phyloP scores from a whole-genome alignment of 1,140 invertebrate species.

The Bombus ignitus region DNA sequence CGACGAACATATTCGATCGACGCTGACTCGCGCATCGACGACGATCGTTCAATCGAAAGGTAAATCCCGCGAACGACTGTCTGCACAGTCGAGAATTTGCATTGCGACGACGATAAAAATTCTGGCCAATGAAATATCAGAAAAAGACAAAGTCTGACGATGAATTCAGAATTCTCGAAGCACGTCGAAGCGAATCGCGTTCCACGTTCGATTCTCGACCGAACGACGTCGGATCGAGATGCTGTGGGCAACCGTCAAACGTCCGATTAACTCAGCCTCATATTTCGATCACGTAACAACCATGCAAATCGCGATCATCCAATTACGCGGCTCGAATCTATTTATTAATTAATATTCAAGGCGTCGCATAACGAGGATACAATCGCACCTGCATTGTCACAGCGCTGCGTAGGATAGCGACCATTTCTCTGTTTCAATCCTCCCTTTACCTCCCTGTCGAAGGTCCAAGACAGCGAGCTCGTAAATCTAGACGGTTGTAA shows the following conservation, averaged over 20 bases:
- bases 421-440: too few relatives aligned
- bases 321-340: constrained; percentile 44
- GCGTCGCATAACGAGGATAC: constrained; percentile 22
- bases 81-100: not conserved
- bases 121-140: not conserved
- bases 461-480: constrained; percentile 31
- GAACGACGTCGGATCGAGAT: not conserved
- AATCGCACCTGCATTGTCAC: constrained; percentile 27
- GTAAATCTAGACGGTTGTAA: constrained; percentile 47
- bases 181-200: not conserved
- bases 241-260: not conserved
- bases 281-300: constrained; percentile 43
- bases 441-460: not conserved
- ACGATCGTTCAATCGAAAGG: not conserved
- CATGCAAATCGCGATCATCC: constrained; percentile 45
- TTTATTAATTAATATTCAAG: constrained; percentile 53
- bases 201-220: too few relatives aligned
- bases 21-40: not conserved
- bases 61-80: not conserved
- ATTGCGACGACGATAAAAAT: not conserved
- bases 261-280: not conserved
- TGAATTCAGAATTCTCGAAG: not conserved
- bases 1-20: not conserved
- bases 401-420: not conserved
- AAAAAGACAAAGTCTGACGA: too few relatives aligned